Evolutionary conservation across 2,113 vertebrate species (phyloP).

Genomic region (Melanocharis versteri): DNA sequence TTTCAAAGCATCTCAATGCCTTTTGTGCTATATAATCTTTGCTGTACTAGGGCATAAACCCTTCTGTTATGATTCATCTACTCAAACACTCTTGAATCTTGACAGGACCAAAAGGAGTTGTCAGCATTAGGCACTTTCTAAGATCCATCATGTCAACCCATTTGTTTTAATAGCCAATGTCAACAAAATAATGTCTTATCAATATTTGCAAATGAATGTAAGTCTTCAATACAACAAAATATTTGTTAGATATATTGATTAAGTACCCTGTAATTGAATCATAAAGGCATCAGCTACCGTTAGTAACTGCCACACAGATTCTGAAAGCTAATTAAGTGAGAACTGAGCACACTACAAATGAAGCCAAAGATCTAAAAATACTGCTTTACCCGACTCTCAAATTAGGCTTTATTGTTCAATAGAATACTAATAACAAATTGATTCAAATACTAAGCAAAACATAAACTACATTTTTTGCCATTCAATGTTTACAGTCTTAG

Average conservation of each 20-base stretch:
- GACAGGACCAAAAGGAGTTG: neutral
- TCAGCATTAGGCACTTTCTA: neutral
- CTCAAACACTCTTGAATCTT: neutral
- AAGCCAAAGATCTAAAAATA: neutral
- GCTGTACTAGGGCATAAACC: neutral
- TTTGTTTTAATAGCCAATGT: neutral
- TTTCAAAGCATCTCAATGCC: neutral
- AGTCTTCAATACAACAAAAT: neutral
- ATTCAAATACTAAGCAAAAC: neutral
- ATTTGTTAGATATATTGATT: neutral
- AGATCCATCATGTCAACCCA: neutral
- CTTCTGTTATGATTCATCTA: neutral
- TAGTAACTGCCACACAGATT: neutral
- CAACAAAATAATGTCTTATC: neutral
- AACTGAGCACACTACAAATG: neutral
- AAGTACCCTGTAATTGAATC: neutral
- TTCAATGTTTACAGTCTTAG: neutral
- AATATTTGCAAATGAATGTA: neutral
- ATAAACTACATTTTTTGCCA: neutral
- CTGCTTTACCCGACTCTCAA: neutral
- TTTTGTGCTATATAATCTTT: neutral
- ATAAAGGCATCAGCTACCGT: neutral
- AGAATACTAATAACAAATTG: neutral
- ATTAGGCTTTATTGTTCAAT: neutral
- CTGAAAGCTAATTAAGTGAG: neutral